Conservation (phyloP, 2,888 invertebrate genomes). For the Arrhopalites spinosus region DNA sequence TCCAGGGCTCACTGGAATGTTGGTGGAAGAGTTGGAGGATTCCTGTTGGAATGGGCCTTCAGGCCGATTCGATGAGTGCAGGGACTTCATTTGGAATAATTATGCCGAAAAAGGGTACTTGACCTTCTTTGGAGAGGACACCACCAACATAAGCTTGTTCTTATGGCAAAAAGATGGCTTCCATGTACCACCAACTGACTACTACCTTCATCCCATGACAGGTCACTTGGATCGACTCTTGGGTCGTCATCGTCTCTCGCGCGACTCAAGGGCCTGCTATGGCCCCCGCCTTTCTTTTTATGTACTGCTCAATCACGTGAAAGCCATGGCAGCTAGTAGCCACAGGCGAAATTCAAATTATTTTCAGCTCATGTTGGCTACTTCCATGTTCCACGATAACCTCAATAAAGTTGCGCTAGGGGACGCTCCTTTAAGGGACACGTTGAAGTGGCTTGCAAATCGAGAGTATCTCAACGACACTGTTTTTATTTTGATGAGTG, state of each 20-base stretch:
- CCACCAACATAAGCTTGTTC: no score
- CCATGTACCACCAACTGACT: slow-evolving; percentile 78
- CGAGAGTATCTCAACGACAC: slow-evolving; percentile 69
- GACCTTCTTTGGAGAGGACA: no score
- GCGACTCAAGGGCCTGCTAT: slow-evolving; percentile 66
- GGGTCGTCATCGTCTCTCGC: slow-evolving; percentile 68
- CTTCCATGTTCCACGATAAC: slow-evolving; percentile 81
- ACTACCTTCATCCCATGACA: slow-evolving; percentile 77
- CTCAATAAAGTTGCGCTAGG: slow-evolving; percentile 77
- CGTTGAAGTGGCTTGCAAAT: slow-evolving; percentile 64
- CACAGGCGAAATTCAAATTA: neutral
- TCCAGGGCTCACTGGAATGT: no score
- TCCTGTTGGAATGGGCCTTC: no score
- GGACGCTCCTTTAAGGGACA: slow-evolving; percentile 66
- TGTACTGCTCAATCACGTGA: slow-evolving; percentile 72
- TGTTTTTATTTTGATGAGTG: slow-evolving; percentile 72
- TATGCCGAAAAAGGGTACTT: no score
- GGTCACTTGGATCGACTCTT: slow-evolving; percentile 67
- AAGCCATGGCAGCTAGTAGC: neutral
- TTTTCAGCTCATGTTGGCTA: slow-evolving; percentile 84
- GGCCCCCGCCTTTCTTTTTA: slow-evolving; percentile 68
- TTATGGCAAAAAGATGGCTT: slow-evolving; percentile 70
- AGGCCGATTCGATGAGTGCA: no score
- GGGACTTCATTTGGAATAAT: no score
- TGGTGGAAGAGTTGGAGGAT: no score